Base-by-base conservation (phyloP, 2,113 vertebrate species). In the Phainopepla nitens region DNA sequence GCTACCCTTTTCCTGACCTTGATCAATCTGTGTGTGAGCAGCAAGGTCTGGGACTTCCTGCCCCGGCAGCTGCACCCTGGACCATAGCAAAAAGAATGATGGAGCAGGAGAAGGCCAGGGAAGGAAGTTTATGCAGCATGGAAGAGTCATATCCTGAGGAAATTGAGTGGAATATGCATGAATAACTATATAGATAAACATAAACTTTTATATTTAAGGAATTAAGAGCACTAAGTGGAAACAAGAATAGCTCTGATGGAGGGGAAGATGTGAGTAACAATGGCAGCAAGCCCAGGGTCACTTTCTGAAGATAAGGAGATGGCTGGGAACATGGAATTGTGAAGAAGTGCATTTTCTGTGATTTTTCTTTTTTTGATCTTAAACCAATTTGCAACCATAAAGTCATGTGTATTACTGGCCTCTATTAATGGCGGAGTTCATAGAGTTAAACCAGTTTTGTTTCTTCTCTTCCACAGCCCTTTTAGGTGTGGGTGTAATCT, bases 61-160 rank as follows among this genome's bases (percentile, higher is more conserved):
- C 69, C n/a, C 47, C 39, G 85, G 92, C 88, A 97, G 88, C 94
- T 96, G 94, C 82, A 77, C 85, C 64, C 79, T 96, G 82, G 79
- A 81, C 82, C 86, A 90, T n/a, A 95, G 79, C 82, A 96, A 73
- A 81, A 94, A 94, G 80, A 96, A 82, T 94, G 95, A 93, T 58
- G 50, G 92, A 83, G 69, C 64, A 71, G 35, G 62, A 96, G 79
- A 81, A 93, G 64, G 78, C 60, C 90, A 93, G 82, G 79, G 82
- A 96, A 96, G 93, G 94, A 96, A 95, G 90, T 96, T 96, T 96
- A 95, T 96, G 93, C 80, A 78, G 76, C 49, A 57, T 88, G 72
- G 73, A 82, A 75, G 76, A 88, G 49, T 88, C 85, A 93, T 82
- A 96, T 96, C 94, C 96, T 97, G 88, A 96, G 90, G 88, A 94